These are phyloP conservation scores for Lacerta agilis DNA, from an alignment of 2,797 vertebrate genomes.

Conservation along the genomic window DNA sequence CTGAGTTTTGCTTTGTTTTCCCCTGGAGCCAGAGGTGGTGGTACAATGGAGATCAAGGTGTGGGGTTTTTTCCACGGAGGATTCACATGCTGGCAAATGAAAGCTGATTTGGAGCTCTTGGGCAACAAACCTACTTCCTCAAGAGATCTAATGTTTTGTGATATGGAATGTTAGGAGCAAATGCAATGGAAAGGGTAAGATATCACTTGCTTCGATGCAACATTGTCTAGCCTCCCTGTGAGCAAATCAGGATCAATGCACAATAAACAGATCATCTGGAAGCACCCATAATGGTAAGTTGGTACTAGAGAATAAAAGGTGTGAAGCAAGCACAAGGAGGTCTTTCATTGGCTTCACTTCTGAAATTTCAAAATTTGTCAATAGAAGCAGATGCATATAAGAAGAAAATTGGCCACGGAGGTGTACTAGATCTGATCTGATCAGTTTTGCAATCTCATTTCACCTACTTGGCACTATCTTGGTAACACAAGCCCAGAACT, in stretches of 20 bases:
- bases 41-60: too few relatives aligned
- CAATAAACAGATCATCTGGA: not conserved
- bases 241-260: too few relatives aligned
- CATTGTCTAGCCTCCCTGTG: too few relatives aligned
- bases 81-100: not conserved
- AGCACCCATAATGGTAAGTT: not conserved
- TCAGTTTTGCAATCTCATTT: not conserved
- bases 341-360: not conserved
- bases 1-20: not conserved
- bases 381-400: not conserved
- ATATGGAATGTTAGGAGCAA: too few relatives aligned
- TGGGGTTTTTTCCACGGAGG: too few relatives aligned
- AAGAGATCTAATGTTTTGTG: too few relatives aligned
- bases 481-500: not conserved
- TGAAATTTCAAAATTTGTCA: not conserved
- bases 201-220: too few relatives aligned
- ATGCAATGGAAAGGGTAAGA: too few relatives aligned
- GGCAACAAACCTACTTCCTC: too few relatives aligned
- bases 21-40: not conserved
- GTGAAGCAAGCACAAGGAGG: not conserved
- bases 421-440: not conserved
- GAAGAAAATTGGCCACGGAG: not conserved
- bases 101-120: too few relatives aligned
- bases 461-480: not conserved
- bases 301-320: not conserved